Evolutionary conservation across 2,797 vertebrate genomes (phyloP).

Genomic region (Poeciliopsis infans): DNA sequence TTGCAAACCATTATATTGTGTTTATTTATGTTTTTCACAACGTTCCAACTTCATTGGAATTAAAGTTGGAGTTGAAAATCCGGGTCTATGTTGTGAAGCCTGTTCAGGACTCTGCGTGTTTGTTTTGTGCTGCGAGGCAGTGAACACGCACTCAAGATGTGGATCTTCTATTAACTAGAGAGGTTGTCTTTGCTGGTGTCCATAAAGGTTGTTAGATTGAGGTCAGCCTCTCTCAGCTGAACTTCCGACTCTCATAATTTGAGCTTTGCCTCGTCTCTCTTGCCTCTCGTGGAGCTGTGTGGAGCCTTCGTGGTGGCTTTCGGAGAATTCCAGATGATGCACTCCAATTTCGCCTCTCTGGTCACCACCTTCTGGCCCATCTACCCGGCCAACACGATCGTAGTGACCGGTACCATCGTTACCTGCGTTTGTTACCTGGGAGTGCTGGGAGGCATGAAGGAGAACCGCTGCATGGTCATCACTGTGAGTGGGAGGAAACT

Average conservation of each 20-base stretch:
- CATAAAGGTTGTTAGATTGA: background rate
- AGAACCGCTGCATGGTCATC: slow-evolving; percentile 76
- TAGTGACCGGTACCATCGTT: slow-evolving; percentile 70
- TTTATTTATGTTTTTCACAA: no score
- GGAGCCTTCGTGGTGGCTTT: slow-evolving; percentile 72
- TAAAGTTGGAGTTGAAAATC: no score
- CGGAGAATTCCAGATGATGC: slow-evolving; percentile 72
- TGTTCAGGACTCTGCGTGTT: background rate
- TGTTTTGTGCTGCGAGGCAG: background rate
- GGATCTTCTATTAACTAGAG: background rate
- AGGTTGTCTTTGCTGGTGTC: background rate
- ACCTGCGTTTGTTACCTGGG: slow-evolving; percentile 76
- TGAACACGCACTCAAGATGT: background rate
- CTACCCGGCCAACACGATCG: slow-evolving; percentile 72
- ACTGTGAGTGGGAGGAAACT: slow-evolving; percentile 54
- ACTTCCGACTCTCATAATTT: background rate
- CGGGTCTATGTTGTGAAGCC: no score
- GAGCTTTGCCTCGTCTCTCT: no score
- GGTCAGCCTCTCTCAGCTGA: background rate
- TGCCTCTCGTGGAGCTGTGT: slow-evolving; percentile 59
- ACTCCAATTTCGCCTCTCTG: slow-evolving; percentile 66
- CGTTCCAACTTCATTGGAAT: no score
- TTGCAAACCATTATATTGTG: no score
- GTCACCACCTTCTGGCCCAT: slow-evolving; percentile 69
- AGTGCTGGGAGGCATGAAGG: slow-evolving; percentile 70